Evolutionary conservation across 2,113 vertebrate species (phyloP), one percentile per base, ranked within the genome.

Genomic region (Ciconia boyciana): DNA sequence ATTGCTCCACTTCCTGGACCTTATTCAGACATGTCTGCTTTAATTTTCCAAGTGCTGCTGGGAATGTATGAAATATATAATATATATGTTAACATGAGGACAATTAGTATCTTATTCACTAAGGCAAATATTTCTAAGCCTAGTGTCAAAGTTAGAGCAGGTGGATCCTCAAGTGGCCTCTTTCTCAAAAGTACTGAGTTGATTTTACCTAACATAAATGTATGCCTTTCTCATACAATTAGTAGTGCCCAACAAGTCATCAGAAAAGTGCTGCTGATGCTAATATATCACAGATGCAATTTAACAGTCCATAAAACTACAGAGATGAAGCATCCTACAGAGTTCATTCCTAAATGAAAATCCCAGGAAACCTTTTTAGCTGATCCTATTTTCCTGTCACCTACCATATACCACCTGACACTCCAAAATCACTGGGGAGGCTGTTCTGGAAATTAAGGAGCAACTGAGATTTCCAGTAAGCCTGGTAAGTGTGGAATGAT

Each of bases 271-370:
- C 25, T 66, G 68, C 36, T 5, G 13, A 91, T 78, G 54, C 14
- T 85, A 74, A 62, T 55, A 44, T 11, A 85, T 22, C 54, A 89
- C 57, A 79, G 48, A 62, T 44, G 55, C 9, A 81, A 87, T 89
- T 84, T 69, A 94, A 84, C 77, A 95, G 83, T 41, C 36, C 57
- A 88, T 94, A 91, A 91, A 94, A 91, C 25, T 58, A 62, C 44
- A 31, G 74, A 74, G 58, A 39, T 87, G 64, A 95, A 83, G 16
- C 28, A 51, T 91, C 75, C 66, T 26, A 90, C 13, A 77, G 41
- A 94, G 79, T 85, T 91, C 9, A 81, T 55, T 92, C 51, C 83
- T 77, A 90, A 89, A 95, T 36, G 31, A 95, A 93, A 94, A 88
- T 69, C 78, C 24, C 87, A 88, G 91, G 66, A 91, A 90, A 72